phyloP scores from a whole-genome alignment of 2,113 vertebrate genomes.

The Dromas ardeola region DNA sequence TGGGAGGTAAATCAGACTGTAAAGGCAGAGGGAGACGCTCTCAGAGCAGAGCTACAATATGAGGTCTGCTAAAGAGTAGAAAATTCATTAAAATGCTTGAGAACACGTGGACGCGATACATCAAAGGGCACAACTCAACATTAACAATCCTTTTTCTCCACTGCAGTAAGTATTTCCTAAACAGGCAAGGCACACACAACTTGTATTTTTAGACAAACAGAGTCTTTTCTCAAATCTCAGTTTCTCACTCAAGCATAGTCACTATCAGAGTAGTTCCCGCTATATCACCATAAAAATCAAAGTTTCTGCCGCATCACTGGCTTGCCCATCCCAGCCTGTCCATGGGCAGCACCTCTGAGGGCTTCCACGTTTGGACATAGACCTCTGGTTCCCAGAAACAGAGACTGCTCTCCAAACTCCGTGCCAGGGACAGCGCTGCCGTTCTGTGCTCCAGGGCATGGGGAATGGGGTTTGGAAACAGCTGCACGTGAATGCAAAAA shows the following conservation, averaged over 20 bases:
- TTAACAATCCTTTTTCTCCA: not conserved
- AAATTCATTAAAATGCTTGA: not conserved
- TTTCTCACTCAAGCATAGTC: not conserved
- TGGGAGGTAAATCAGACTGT: not conserved
- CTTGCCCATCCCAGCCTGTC: too few relatives aligned
- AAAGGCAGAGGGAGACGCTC: not conserved
- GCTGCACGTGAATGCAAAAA: not conserved
- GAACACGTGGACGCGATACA: not conserved
- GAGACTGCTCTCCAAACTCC: not conserved
- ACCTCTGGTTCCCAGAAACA: not conserved
- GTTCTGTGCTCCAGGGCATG: not conserved
- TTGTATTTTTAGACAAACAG: not conserved
- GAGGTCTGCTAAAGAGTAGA: not conserved
- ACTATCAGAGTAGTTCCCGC: not conserved
- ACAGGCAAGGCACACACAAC: accelerated
- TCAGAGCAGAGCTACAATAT: not conserved
- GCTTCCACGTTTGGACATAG: not conserved
- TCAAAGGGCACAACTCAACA: not conserved
- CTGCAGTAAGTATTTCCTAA: not conserved
- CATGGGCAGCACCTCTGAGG: not conserved
- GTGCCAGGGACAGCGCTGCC: accelerated
- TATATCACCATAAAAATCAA: not conserved
- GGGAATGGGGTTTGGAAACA: not conserved
- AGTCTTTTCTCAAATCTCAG: not conserved
- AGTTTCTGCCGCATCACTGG: accelerated